A percentile compares a stretch with the other conserved stretches of the same genome.
Conservation (phyloP, 2,113 vertebrate genomes). For the Leptobrachium leishanense region DNA sequence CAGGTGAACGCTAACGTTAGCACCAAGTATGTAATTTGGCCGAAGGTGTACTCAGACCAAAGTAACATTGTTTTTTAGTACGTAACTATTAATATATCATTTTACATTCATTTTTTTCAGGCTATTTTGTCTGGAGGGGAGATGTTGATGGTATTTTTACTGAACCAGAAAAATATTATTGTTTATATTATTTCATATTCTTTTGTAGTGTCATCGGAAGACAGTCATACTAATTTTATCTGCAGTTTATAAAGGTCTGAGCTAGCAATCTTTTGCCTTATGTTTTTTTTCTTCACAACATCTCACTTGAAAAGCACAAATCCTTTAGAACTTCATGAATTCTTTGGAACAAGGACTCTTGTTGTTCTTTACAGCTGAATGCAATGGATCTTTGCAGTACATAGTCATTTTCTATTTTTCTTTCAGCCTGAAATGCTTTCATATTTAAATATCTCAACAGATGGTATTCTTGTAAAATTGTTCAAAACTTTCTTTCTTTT, state of each 20-base stretch:
- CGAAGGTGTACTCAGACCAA: too few relatives aligned
- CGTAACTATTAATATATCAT: too few relatives aligned
- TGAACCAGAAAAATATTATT: neutral
- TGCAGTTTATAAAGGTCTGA: neutral
- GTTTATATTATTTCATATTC: neutral
- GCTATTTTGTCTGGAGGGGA: too few relatives aligned
- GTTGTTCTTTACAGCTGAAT: neutral
- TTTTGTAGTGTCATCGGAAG: neutral
- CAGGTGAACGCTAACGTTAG: too few relatives aligned
- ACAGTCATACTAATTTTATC: neutral
- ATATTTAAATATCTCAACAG: neutral
- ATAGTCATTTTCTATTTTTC: neutral
- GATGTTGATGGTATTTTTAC: too few relatives aligned
- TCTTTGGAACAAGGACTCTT: neutral
- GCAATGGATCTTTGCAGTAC: neutral
- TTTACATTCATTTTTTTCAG: neutral
- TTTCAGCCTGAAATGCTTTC: neutral
- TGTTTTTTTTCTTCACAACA: neutral
- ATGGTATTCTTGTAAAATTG: neutral
- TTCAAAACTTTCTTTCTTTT: neutral
- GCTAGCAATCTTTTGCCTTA: neutral
- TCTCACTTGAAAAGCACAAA: neutral
- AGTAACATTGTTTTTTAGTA: too few relatives aligned
- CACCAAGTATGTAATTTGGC: too few relatives aligned
- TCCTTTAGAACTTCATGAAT: neutral